These are phyloP conservation scores for Actinopyga echinites DNA, from an alignment of 53 echinoderm and acorn worm genomes.

Conservation along the genomic window DNA sequence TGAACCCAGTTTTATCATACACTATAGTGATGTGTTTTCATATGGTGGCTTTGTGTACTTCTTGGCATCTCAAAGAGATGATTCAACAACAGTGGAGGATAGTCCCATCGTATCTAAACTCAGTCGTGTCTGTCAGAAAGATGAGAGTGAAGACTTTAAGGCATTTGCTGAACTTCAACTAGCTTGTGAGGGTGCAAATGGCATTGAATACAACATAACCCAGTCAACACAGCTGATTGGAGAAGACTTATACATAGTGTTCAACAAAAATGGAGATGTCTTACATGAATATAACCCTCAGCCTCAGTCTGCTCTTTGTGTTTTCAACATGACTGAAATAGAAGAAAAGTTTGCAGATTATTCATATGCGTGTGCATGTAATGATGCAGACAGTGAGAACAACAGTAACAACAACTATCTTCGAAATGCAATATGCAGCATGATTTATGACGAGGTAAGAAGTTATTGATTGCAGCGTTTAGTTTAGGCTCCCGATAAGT, in stretches of 20 bases:
- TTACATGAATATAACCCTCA: constrained; percentile 12
- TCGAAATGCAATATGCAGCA: background rate
- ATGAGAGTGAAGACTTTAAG: background rate
- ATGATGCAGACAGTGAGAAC: background rate
- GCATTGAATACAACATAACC: background rate
- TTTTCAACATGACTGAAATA: constrained; percentile 63
- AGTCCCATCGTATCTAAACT: no score
- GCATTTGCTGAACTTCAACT: constrained; percentile 1
- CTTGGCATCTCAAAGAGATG: no score
- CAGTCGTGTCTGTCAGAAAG: no score
- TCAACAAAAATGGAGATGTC: background rate
- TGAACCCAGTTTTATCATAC: no score
- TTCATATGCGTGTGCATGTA: constrained; percentile 1
- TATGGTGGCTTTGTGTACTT: no score
- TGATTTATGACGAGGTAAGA: no score
- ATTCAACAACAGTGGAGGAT: no score
- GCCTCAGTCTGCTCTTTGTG: constrained; percentile 64
- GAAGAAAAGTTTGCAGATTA: constrained; percentile 55
- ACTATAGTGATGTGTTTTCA: no score
- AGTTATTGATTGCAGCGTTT: no score
- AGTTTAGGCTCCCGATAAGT: no score
- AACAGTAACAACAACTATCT: background rate
- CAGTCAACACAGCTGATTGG: background rate
- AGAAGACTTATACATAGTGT: background rate
- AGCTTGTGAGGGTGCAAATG: background rate